These are phyloP conservation scores for Theristicus caerulescens DNA, from an alignment of 2,113 vertebrate genomes.

Conservation along the genomic window DNA sequence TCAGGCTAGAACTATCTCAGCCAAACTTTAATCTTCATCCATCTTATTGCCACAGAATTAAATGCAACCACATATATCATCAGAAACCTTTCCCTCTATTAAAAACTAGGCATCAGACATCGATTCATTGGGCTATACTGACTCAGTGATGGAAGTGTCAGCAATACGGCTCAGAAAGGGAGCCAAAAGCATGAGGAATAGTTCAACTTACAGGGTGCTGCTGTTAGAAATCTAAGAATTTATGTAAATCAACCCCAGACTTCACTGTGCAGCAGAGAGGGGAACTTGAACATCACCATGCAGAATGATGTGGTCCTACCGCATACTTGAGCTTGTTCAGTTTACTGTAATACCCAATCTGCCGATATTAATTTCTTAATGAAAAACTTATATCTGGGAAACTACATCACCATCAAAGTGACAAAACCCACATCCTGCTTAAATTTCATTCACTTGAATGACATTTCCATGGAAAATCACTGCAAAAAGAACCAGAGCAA, in stretches of 20 bases:
- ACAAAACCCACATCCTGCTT: constrained; percentile 48
- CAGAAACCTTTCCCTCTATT: constrained; percentile 3
- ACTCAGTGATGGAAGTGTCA: constrained; percentile 1
- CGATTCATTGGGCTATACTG: neutral
- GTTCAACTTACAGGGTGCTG: neutral
- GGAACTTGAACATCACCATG: neutral
- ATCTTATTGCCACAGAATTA: neutral
- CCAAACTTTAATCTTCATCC: neutral
- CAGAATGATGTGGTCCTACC: neutral
- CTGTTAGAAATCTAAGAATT: constrained; percentile 30
- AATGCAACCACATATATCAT: neutral
- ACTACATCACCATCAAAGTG: constrained; percentile 11
- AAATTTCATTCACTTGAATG: constrained; percentile 20
- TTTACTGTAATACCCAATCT: constrained; percentile 41
- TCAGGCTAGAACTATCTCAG: neutral
- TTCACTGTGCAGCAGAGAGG: neutral
- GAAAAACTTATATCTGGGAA: constrained; percentile 34
- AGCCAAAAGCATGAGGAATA: constrained; percentile 1
- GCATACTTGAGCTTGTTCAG: neutral
- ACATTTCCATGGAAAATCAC: constrained; percentile 35
- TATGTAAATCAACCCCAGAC: constrained; percentile 34
- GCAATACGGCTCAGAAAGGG: neutral
- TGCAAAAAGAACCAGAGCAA: neutral
- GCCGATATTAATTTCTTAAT: constrained; percentile 42
- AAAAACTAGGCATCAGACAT: neutral